phyloP scores from a whole-genome alignment of 2,113 vertebrate genomes.

The Catharus fuscescens region DNA sequence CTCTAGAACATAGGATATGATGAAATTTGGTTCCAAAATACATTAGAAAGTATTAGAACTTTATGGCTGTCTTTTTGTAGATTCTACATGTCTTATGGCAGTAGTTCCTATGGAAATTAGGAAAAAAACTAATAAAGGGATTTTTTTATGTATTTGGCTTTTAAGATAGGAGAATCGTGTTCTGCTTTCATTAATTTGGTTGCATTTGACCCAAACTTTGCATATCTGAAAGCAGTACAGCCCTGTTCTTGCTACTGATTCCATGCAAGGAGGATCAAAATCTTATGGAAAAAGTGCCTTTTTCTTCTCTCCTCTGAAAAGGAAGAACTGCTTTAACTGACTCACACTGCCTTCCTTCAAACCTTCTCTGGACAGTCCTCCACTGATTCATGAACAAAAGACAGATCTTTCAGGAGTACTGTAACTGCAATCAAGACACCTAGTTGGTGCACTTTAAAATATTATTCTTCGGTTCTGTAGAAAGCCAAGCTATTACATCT shows the following conservation, averaged over 20 bases:
- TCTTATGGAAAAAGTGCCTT: neutral
- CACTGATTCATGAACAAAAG: neutral
- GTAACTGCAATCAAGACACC: neutral
- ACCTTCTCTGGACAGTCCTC: neutral
- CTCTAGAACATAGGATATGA: neutral
- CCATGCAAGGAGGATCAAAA: neutral
- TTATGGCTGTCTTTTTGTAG: neutral
- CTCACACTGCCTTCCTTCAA: neutral
- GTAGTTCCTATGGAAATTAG: neutral
- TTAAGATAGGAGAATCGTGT: neutral
- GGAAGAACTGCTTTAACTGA: neutral
- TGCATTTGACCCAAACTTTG: neutral
- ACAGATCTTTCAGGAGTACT: neutral
- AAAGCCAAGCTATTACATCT: neutral
- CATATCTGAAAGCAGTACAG: neutral
- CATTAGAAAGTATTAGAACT: neutral
- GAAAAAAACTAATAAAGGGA: neutral
- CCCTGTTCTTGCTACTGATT: neutral
- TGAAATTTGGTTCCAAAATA: neutral
- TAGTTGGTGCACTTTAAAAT: neutral
- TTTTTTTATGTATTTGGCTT: neutral
- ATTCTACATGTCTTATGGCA: neutral
- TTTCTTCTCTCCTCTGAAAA: slow-evolving; percentile 13
- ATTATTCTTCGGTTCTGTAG: neutral
- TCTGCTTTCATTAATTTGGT: neutral